Conservation (phyloP, 2,888 invertebrate genomes). For the Trissoscelio sp. region DNA sequence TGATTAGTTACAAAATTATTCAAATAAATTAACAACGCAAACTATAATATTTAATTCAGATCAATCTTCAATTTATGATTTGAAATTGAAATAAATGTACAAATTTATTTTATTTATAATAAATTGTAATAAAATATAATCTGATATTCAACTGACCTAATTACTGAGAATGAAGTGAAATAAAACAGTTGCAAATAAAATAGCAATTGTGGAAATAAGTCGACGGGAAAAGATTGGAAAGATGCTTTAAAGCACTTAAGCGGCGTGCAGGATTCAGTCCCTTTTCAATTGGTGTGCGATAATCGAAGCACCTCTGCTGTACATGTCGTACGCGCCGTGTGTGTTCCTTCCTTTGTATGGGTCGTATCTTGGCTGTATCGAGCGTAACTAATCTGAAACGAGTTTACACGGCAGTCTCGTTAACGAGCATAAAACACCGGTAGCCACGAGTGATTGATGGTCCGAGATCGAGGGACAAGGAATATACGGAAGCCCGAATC, state of each 20-base stretch:
- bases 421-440: slow-evolving; percentile 74
- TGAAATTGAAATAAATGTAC: too few relatives aligned
- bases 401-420: slow-evolving; percentile 73
- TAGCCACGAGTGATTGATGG: slow-evolving; percentile 74
- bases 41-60: too few relatives aligned
- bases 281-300: slow-evolving; percentile 66
- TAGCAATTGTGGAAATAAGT: slow-evolving; percentile 21
- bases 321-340: slow-evolving; percentile 62
- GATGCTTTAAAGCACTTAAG: slow-evolving; percentile 36
- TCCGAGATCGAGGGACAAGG: slow-evolving; percentile 72
- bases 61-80: too few relatives aligned
- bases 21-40: too few relatives aligned
- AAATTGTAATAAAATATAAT: background rate
- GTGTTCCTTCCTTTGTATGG: slow-evolving; percentile 61
- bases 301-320: slow-evolving; percentile 60
- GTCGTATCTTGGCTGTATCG: slow-evolving; percentile 67
- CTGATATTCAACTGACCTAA: slow-evolving; percentile 6
- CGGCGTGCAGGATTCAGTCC: slow-evolving; percentile 60
- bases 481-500: slow-evolving; percentile 72
- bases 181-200: slow-evolving; percentile 4
- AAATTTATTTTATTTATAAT: too few relatives aligned
- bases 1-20: too few relatives aligned
- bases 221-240: slow-evolving; percentile 20
- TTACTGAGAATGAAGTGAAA: slow-evolving; percentile 1
- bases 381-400: slow-evolving; percentile 72